phyloP scores from a whole-genome alignment of 2,888 invertebrate genomes.

The Rhingia rostrata region DNA sequence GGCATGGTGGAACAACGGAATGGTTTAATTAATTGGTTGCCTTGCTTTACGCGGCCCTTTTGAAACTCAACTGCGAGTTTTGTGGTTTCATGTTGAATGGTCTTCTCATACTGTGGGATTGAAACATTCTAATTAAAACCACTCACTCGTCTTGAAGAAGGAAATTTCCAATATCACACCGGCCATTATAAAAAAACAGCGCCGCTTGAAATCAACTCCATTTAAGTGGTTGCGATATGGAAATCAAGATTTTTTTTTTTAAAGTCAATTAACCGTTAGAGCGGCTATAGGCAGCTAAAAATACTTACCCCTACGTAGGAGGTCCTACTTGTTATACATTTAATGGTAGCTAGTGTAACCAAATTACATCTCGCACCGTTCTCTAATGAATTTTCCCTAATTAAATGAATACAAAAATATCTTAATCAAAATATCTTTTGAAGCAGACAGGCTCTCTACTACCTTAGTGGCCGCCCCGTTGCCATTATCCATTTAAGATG shows the following conservation, averaged over 20 bases:
- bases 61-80: slow-evolving; percentile 22
- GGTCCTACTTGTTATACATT: slow-evolving; percentile 15
- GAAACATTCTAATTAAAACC: slow-evolving; percentile 26
- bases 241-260: slow-evolving; percentile 6
- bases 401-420: slow-evolving; percentile 42
- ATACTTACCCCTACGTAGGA: slow-evolving; percentile 37
- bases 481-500: slow-evolving; percentile 56
- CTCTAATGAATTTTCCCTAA: slow-evolving; percentile 9
- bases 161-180: slow-evolving; percentile 18
- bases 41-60: slow-evolving; percentile 16
- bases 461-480: slow-evolving; percentile 27
- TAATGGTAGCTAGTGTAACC: not conserved
- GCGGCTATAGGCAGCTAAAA: slow-evolving; percentile 20
- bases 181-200: not conserved
- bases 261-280: slow-evolving; percentile 45
- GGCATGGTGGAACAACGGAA: slow-evolving; percentile 17
- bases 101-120: not conserved
- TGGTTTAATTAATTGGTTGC: slow-evolving; percentile 42
- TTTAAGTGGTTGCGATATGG: slow-evolving; percentile 52
- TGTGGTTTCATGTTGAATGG: slow-evolving; percentile 13
- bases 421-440: slow-evolving; percentile 38
- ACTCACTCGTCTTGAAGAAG: slow-evolving; percentile 31
- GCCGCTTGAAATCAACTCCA: slow-evolving; percentile 19
- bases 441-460: slow-evolving; percentile 37
- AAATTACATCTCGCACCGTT: not conserved